phyloP scores from a whole-genome alignment of 1,140 invertebrate species.

The Lasioglossum albipes region DNA sequence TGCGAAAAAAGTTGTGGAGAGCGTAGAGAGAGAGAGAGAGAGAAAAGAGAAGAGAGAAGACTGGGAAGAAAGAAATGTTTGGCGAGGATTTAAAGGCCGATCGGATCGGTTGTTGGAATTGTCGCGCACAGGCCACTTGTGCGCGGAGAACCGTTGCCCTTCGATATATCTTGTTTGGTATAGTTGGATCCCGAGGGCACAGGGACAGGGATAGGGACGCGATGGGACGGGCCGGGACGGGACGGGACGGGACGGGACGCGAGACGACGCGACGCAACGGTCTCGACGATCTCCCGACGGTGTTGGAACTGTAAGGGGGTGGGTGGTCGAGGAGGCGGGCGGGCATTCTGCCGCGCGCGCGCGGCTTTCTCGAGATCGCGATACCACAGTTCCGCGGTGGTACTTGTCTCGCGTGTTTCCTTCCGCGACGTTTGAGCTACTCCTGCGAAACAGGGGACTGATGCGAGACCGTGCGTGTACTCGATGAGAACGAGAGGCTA shows the following conservation, averaged over 20 bases:
- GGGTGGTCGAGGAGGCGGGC: conserved; percentile 47
- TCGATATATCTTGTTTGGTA: conserved; percentile 28
- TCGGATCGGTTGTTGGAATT: conserved; percentile 35
- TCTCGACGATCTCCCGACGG: conserved; percentile 19
- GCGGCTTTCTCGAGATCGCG: conserved; percentile 49
- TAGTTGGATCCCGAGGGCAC: background rate
- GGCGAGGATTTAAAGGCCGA: conserved; percentile 25
- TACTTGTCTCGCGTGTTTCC: conserved; percentile 49
- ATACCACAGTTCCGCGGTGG: conserved; percentile 51
- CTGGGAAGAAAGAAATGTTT: background rate
- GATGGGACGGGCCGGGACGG: too few species aligned
- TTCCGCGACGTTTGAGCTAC: conserved; percentile 40
- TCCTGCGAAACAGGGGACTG: conserved; percentile 11
- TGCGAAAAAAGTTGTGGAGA: too few species aligned
- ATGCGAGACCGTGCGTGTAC: too few species aligned
- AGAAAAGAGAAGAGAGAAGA: too few species aligned
- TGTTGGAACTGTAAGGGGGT: conserved; percentile 38
- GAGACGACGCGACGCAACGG: background rate
- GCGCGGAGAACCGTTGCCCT: conserved; percentile 36
- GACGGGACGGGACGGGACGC: too few species aligned
- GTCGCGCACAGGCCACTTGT: background rate
- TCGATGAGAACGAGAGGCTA: background rate
- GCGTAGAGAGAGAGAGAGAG: too few species aligned
- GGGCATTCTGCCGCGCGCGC: conserved; percentile 46
- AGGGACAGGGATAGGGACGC: too few species aligned